Base-by-base conservation (phyloP, 92 coral and sea anemone species). In the Umimayanthus kanabou region DNA sequence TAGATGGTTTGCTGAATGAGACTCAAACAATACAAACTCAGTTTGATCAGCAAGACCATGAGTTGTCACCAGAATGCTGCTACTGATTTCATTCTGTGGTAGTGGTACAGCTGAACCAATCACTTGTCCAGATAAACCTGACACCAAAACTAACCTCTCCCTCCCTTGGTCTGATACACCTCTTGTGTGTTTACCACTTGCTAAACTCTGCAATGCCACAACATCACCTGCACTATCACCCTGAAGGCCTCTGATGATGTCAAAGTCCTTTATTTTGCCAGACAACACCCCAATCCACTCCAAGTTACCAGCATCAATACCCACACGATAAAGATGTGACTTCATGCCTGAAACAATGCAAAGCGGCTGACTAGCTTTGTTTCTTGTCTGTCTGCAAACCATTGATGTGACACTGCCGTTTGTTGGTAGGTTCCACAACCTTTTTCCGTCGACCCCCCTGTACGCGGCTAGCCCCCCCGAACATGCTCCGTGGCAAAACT, bases 121-220 rank as follows among this genome's bases (percentile, higher is more conserved):
- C 61, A 55, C 50, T 75, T 87, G 73, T 65, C 98, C 98, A 37
- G 96, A 78, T 88, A 45, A 72, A 2, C 98, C 96, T 13, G 98
- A 95, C 26, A 95, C 18, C 39, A 95, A 42, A 47, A 77, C 80
- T 23, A 94, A 30, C 29, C 45, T 45, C 23, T 84, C 80, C 10
- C 10, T 71, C 45, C 50, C 15, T 39, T 28, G 71, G 20, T 69
- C 37, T 2, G 47, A 37, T 45, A 73, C 20, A 33, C 57, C 74
- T 69, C 50, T 70, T n/a, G 8, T 67, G 16, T 4, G 76, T 13
- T 33, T 45, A 43, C 64, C 87, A n/a, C 65, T 29, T 70, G 42
- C 15, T 70, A 20, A 13, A 9, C 64, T 42, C 37, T 83, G 57
- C 42, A 92, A 57, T 25, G 91, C 84, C 10, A 92, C 93, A 78